Evolutionary conservation across 2,113 vertebrate genomes (phyloP).

Genomic region (Ptychochromis oligacanthus): DNA sequence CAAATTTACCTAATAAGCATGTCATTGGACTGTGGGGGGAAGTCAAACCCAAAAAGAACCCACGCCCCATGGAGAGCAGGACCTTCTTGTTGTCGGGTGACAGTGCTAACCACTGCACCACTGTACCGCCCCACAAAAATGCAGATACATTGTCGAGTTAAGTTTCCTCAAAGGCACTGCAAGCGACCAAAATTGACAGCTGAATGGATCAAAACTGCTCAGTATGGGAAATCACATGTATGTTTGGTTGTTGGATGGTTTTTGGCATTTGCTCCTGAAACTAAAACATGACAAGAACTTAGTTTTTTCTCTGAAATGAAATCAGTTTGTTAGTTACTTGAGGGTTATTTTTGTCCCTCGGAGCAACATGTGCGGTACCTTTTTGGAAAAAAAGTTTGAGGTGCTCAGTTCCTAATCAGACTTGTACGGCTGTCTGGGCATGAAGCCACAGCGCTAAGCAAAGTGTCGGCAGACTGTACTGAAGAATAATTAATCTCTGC

Average conservation of each 20-base stretch:
- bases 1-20: neutral
- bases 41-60: neutral
- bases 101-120: neutral
- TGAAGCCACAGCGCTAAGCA: slow-evolving; percentile 42
- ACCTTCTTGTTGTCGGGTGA: neutral
- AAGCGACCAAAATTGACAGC: too few species aligned
- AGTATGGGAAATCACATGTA: too few species aligned
- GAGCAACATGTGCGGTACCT: neutral
- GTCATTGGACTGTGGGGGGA: neutral
- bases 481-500: slow-evolving; percentile 47
- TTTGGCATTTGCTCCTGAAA: too few species aligned
- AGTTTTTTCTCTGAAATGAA: too few species aligned
- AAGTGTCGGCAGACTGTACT: slow-evolving; percentile 46
- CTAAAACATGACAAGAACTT: too few species aligned
- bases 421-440: slow-evolving; percentile 21
- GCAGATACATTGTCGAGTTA: too few species aligned
- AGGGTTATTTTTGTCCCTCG: neutral
- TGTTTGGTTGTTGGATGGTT: too few species aligned
- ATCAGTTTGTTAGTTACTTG: neutral
- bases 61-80: neutral
- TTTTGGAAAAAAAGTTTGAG: neutral
- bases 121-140: neutral
- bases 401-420: slow-evolving; percentile 4
- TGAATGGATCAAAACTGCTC: too few species aligned
- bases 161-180: too few species aligned